Percentiles rank a stretch among this genome's conserved stretches.
Conservation (phyloP, 2,797 vertebrate species). For the Hippoglossus hippoglossus region DNA sequence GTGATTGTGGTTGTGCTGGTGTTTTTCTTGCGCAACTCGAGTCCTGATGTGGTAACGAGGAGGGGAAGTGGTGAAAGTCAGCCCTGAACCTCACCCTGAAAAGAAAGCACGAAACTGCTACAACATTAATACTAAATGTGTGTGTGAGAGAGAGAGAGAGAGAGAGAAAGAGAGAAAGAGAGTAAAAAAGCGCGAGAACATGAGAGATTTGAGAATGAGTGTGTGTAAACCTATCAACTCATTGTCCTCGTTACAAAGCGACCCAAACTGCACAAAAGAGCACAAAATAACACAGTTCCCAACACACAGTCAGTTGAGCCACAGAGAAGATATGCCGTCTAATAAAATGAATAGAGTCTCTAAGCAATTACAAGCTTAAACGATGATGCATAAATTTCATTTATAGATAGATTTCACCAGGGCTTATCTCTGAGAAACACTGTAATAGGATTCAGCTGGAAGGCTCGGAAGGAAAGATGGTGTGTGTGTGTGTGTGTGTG, state of each 20-base stretch:
- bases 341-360: constrained; percentile 62
- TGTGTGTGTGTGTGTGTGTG: constrained; percentile 10
- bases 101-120: constrained; percentile 61
- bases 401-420: constrained; percentile 71
- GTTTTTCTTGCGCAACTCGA: constrained; percentile 69
- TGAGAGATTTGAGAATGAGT: constrained; percentile 18
- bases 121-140: constrained; percentile 27
- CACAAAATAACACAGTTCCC: constrained; percentile 17
- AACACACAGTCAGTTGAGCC: constrained; percentile 10
- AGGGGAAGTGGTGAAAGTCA: constrained; percentile 77
- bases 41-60: constrained; percentile 72
- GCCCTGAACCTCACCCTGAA: constrained; percentile 68
- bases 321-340: constrained; percentile 29
- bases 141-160: not conserved
- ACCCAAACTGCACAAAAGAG: constrained; percentile 38
- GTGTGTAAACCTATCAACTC: constrained; percentile 29
- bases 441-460: constrained; percentile 64
- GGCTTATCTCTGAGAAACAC: constrained; percentile 65
- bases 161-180: not conserved
- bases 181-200: not conserved
- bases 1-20: constrained; percentile 64
- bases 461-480: constrained; percentile 22
- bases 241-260: constrained; percentile 46
- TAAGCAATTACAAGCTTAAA: constrained; percentile 71
- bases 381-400: constrained; percentile 71